These are phyloP conservation scores for Neuroterus valhalla DNA, from an alignment of 1,140 invertebrate genomes.

Conservation along the genomic window DNA sequence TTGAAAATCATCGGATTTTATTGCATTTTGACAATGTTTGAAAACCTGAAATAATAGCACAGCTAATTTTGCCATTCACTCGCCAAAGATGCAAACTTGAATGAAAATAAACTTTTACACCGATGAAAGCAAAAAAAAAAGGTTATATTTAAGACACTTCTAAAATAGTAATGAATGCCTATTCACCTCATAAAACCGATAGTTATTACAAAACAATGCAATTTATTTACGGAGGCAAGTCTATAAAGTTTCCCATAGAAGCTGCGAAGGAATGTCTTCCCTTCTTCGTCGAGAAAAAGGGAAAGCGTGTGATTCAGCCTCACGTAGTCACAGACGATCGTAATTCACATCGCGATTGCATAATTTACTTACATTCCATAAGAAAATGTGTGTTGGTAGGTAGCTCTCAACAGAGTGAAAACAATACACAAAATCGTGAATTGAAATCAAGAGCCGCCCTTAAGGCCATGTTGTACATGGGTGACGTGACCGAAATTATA, in stretches of 20 bases:
- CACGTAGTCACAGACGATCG: conserved; percentile 6
- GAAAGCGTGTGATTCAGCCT: conserved; percentile 27
- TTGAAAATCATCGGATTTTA: no score
- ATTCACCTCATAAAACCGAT: conserved; percentile 1
- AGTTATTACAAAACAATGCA: conserved; percentile 27
- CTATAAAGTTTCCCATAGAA: conserved; percentile 26
- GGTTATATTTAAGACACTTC: no score
- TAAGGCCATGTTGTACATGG: no score
- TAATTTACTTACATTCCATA: conserved; percentile 14
- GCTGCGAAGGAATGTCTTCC: conserved; percentile 6
- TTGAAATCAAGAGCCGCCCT: no score
- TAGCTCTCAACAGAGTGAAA: background rate
- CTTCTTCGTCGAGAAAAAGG: conserved; percentile 25
- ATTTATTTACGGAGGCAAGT: conserved; percentile 20
- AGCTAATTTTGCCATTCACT: no score
- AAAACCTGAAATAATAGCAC: no score
- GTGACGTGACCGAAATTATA: no score
- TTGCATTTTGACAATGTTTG: no score
- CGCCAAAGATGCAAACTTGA: no score
- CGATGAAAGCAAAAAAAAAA: no score
- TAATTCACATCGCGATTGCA: conserved; percentile 19
- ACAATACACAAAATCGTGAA: no score
- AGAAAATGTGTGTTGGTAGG: conserved; percentile 6
- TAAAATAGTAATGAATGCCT: background rate
- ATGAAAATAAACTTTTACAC: no score